These are phyloP conservation scores for Aurelia coerulea DNA, from an alignment of 30 jellyfish, hydroid and myxozoan genomes.

Conservation along the genomic window DNA sequence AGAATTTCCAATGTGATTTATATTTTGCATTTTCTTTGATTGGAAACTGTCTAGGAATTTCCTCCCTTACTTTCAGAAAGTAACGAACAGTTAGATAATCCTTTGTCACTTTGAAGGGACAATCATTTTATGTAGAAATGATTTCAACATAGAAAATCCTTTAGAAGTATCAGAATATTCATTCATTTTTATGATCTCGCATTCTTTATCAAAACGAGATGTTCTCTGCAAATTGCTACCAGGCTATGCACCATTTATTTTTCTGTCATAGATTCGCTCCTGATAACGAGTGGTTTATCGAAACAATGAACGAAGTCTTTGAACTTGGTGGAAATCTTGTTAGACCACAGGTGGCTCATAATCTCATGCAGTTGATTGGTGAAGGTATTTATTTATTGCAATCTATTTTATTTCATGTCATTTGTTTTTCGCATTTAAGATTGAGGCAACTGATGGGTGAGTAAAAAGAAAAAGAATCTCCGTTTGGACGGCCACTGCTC, in stretches of 20 bases:
- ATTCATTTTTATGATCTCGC: neutral
- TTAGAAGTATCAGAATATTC: neutral
- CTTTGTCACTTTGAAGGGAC: no score
- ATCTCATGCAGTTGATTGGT: conserved; percentile 82
- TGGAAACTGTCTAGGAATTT: no score
- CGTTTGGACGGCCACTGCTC: no score
- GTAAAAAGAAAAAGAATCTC: no score
- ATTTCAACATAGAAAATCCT: no score
- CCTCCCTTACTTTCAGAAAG: no score
- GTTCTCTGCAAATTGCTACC: neutral
- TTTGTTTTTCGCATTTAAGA: neutral
- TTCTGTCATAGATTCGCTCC: conserved; percentile 76
- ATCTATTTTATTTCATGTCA: neutral
- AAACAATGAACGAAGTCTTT: conserved; percentile 82
- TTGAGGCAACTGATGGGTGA: no score
- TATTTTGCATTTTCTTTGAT: no score
- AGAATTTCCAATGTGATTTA: no score
- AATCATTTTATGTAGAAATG: no score
- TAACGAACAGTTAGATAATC: no score
- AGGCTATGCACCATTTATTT: neutral
- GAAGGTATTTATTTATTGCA: conserved; percentile 57
- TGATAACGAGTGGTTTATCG: conserved; percentile 88
- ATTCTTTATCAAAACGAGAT: neutral
- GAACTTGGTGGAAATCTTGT: conserved; percentile 90
- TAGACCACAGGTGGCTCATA: conserved; percentile 76